Evolutionary conservation across 2,113 vertebrate genomes (phyloP).

Genomic region (Pangasianodon gigas): DNA sequence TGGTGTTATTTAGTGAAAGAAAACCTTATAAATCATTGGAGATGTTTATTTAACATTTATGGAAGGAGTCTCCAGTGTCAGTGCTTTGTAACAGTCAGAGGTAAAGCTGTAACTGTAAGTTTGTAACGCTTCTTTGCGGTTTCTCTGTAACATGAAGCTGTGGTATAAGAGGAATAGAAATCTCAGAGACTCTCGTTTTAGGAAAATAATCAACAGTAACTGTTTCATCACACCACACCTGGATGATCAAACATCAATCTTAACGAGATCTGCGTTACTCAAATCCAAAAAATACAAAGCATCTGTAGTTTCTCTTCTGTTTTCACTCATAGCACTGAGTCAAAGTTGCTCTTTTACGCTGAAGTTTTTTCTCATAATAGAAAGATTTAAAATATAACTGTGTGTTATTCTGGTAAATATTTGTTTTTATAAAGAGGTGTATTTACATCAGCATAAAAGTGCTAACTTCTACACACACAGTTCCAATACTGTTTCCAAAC

Average conservation of each 20-base stretch:
- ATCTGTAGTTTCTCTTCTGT: not conserved
- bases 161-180: not conserved
- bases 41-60: too few species aligned
- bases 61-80: not conserved
- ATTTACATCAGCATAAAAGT: constrained; percentile 12
- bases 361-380: not conserved
- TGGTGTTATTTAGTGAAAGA: too few species aligned
- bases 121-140: too few species aligned
- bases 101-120: too few species aligned
- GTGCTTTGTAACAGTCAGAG: not conserved
- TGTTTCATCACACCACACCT: not conserved
- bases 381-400: not conserved
- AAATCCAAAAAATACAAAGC: not conserved
- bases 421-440: not conserved
- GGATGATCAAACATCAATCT: too few species aligned
- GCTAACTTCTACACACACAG: not conserved
- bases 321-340: not conserved
- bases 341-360: not conserved
- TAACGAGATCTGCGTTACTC: not conserved
- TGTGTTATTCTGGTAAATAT: not conserved
- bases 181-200: too few species aligned
- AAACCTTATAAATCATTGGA: not conserved
- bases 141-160: not conserved
- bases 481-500: not conserved
- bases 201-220: too few species aligned